Evolutionary conservation across 2,888 invertebrate species (phyloP).

Genomic region (Macrosoma leucophasiata): DNA sequence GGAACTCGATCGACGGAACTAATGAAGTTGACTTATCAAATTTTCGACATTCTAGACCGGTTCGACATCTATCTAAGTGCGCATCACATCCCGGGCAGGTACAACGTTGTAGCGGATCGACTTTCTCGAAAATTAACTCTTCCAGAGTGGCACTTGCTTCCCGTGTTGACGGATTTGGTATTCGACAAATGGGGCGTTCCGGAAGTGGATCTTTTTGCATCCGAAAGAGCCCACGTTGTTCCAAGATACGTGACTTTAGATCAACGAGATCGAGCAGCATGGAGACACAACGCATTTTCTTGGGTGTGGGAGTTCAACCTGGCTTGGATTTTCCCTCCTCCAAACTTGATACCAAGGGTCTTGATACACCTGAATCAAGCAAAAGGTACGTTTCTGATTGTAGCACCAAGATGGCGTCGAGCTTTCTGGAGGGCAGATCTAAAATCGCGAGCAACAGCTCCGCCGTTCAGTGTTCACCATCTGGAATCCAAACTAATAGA

Average conservation of each 20-base stretch:
- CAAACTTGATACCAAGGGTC: slow-evolving; percentile 23
- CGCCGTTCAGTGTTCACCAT: slow-evolving; percentile 14
- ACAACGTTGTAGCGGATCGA: slow-evolving; percentile 25
- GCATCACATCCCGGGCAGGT: slow-evolving; percentile 28
- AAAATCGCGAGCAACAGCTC: slow-evolving; percentile 4
- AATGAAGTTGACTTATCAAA: no score
- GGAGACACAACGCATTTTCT: slow-evolving; percentile 19
- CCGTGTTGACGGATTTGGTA: slow-evolving; percentile 1
- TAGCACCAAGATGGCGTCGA: slow-evolving; percentile 18
- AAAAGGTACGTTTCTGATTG: slow-evolving; percentile 16
- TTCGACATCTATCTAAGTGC: no score
- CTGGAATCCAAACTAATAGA: no score
- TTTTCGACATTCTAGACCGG: no score
- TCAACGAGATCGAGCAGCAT: neutral
- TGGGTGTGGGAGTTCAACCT: slow-evolving; percentile 14
- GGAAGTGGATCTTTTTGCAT: slow-evolving; percentile 17
- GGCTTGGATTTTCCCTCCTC: slow-evolving; percentile 27
- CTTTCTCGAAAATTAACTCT: slow-evolving; percentile 18
- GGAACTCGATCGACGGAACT: no score
- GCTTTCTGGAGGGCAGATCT: slow-evolving; percentile 19
- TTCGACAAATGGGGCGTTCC: slow-evolving; percentile 19
- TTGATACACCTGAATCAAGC: slow-evolving; percentile 22
- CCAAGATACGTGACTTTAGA: slow-evolving; percentile 15
- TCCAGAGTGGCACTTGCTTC: slow-evolving; percentile 24
- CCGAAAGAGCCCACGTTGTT: slow-evolving; percentile 6